These are phyloP conservation scores for Drosophila sproati DNA, from an alignment of 1,140 invertebrate species.

Conservation along the genomic window DNA sequence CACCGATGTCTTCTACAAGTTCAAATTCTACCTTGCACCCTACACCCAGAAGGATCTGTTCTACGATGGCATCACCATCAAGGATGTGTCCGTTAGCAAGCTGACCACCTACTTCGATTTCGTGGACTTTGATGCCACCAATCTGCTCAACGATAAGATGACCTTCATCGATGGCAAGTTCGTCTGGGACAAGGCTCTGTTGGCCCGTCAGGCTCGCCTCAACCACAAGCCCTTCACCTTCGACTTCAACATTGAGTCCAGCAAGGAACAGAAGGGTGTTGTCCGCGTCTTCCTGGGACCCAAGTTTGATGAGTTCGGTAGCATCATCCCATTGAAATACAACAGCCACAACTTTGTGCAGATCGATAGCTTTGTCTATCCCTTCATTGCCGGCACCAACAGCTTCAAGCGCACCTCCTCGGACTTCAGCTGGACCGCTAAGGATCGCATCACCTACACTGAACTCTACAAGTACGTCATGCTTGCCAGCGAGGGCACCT, in stretches of 20 bases:
- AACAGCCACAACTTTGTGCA: conserved; percentile 88
- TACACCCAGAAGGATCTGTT: conserved; percentile 87
- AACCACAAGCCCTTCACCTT: conserved; percentile 89
- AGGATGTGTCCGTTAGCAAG: conserved; percentile 87
- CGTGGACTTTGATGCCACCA: conserved; percentile 88
- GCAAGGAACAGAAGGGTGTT: conserved; percentile 85
- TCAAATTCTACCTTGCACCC: conserved; percentile 85
- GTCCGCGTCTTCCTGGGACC: conserved; percentile 87
- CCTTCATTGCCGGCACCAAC: conserved; percentile 88
- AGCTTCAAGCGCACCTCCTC: conserved; percentile 88
- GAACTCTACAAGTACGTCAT: conserved; percentile 87
- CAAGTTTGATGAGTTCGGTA: conserved; percentile 86
- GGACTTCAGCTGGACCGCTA: conserved; percentile 87
- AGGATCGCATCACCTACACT: conserved; percentile 88
- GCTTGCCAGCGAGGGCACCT: conserved; percentile 84
- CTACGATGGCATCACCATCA: conserved; percentile 88
- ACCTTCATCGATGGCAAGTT: conserved; percentile 74
- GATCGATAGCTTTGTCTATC: conserved; percentile 89
- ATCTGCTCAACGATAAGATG: conserved; percentile 86
- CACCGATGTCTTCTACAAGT: conserved; percentile 85
- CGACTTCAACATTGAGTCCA: conserved; percentile 85
- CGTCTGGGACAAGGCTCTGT: conserved; percentile 73
- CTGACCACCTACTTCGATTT: conserved; percentile 90
- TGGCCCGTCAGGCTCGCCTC: conserved; percentile 85
- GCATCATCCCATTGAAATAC: conserved; percentile 86